Conservation (phyloP, 2,113 vertebrate species). For the Peromyscus leucopus region DNA sequence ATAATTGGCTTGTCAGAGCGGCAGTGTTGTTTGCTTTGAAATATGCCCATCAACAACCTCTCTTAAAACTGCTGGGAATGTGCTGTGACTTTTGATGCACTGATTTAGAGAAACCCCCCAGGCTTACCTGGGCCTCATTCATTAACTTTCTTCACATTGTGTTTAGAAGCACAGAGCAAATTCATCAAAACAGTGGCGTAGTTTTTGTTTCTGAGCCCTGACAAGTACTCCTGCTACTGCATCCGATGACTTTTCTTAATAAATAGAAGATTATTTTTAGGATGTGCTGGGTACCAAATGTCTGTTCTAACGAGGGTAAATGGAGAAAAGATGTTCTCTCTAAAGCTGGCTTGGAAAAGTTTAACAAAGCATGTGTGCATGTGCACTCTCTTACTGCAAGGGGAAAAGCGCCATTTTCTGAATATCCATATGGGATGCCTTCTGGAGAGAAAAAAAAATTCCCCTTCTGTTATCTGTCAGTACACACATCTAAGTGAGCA, state of each 20-base stretch:
- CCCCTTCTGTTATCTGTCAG: background rate
- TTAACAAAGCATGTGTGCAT: background rate
- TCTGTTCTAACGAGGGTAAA: background rate
- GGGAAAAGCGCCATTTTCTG: background rate
- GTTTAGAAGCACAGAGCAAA: conserved; percentile 51
- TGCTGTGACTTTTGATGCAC: conserved; percentile 75
- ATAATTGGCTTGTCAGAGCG: conserved; percentile 84
- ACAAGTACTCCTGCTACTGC: background rate
- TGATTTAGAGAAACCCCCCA: conserved; percentile 60
- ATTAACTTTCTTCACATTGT: conserved; percentile 65
- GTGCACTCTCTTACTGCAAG: background rate
- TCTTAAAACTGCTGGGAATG: conserved; percentile 74
- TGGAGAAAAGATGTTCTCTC: background rate
- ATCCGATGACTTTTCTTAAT: conserved; percentile 6
- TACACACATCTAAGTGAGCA: background rate
- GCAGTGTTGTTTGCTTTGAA: conserved; percentile 85
- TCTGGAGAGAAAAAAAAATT: background rate
- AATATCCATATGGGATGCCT: background rate
- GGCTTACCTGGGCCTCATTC: conserved; percentile 69
- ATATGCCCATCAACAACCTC: conserved; percentile 83
- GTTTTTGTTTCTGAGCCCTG: conserved; percentile 52
- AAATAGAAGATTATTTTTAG: conserved; percentile 9
- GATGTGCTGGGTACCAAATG: background rate
- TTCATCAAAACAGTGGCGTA: background rate
- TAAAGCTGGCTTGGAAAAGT: background rate